Evolutionary conservation across 2,113 vertebrate genomes (phyloP).

Genomic region (Hippocampus barbouri): DNA sequence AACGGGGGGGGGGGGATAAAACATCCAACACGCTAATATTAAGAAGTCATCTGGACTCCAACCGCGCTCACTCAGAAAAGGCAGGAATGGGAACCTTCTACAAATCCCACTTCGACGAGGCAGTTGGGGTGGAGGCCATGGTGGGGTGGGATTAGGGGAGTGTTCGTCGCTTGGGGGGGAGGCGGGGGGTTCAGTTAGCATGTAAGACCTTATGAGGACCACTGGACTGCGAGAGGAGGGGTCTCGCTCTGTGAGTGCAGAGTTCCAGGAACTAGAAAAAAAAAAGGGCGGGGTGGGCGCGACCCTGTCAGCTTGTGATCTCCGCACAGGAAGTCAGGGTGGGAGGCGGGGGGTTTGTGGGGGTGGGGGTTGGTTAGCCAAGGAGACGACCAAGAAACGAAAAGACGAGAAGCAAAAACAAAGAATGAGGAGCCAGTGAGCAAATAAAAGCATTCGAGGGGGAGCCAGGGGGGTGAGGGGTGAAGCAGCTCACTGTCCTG

Average conservation of each 20-base stretch:
- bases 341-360: conserved; percentile 21
- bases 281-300: conserved; percentile 73
- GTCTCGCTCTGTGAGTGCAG: conserved; percentile 23
- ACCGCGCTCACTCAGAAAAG: conserved; percentile 21
- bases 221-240: conserved; percentile 34
- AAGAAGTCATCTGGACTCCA: conserved; percentile 23
- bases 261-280: conserved; percentile 62
- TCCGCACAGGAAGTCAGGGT: conserved; percentile 67
- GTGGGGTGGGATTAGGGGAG: conserved; percentile 5
- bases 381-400: background rate
- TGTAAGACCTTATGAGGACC: conserved; percentile 15
- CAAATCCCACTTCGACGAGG: conserved; percentile 45
- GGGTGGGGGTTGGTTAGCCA: background rate
- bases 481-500: too few relatives aligned
- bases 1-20: background rate
- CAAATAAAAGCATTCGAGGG: background rate
- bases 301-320: conserved; percentile 61
- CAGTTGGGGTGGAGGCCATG: conserved; percentile 2
- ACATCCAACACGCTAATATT: background rate
- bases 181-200: conserved; percentile 14
- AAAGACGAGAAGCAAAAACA: background rate
- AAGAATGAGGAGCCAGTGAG: background rate
- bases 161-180: conserved; percentile 25
- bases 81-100: conserved; percentile 20
- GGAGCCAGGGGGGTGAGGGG: too few relatives aligned